Conservation (phyloP, 2,888 invertebrate species). For the Apodemia zela region DNA sequence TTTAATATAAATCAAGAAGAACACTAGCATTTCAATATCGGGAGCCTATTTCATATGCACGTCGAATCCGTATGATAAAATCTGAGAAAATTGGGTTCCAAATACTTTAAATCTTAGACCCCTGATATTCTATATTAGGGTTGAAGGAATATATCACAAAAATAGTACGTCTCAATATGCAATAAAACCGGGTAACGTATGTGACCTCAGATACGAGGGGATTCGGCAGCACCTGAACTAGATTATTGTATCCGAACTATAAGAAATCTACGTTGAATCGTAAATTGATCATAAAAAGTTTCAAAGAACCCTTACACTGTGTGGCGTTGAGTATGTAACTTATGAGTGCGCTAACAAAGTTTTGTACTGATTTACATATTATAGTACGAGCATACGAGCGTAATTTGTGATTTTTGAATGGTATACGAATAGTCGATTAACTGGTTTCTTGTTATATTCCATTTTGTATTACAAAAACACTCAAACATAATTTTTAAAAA, state of each 20-base stretch:
- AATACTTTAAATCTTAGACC: slow-evolving; percentile 52
- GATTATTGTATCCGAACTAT: slow-evolving; percentile 71
- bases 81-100: slow-evolving; percentile 29
- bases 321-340: slow-evolving; percentile 46
- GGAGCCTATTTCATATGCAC: slow-evolving; percentile 19
- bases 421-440: too few relatives aligned
- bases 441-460: too few relatives aligned
- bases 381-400: not conserved
- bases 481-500: too few relatives aligned
- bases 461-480: too few relatives aligned
- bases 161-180: slow-evolving; percentile 76
- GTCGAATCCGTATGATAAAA: slow-evolving; percentile 21
- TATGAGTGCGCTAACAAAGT: slow-evolving; percentile 50
- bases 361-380: slow-evolving; percentile 51
- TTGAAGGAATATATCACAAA: slow-evolving; percentile 58
- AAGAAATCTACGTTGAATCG: slow-evolving; percentile 63
- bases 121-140: slow-evolving; percentile 51
- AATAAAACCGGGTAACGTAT: slow-evolving; percentile 71
- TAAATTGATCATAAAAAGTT: slow-evolving; percentile 54
- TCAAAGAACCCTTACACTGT: slow-evolving; percentile 58
- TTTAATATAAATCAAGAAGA: not conserved
- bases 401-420: not conserved
- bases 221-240: slow-evolving; percentile 73
- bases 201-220: slow-evolving; percentile 65
- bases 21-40: not conserved